Evolutionary conservation across 2,113 vertebrate species (phyloP), one percentile per base, ranked within the genome.

Genomic region (Eudyptes chrysolophus): DNA sequence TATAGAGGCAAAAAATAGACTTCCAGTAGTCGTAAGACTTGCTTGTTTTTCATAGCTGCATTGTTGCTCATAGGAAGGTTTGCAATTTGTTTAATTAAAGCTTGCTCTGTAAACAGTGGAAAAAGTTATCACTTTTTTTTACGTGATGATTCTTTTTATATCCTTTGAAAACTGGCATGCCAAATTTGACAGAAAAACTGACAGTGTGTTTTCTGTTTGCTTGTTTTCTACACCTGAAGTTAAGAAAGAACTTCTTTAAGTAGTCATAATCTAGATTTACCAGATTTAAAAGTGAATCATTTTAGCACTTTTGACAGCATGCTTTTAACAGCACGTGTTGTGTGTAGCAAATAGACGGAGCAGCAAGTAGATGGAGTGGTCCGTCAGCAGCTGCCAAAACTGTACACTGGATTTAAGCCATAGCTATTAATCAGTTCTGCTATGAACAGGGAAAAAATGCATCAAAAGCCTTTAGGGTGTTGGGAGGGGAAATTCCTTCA

Each of bases 361-460:
- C 78, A 93, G 94, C 57, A 84, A 96, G 65, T 55, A 87, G 72
- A 82, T 79, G 84, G 89, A 96, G 66, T 22, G 2, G 84, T 94
- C 77, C 19, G 4, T 92, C 81, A 80, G 70, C 81, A 95, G 89
- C 84, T 96, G 94, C 81, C 94, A 96, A 69, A 96, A 89, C 70
- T 40, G 40, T 83, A 61, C 19, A 5, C 13, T 96, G 95, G 94
- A 84, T 94, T 93, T 82, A 65, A 96, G 93, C 94, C 89, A 89
- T 36, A 70, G 62, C 81, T 92, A 89, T 96, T 97, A 91, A 95
- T 97, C 87, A 89, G 89, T 87, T 94, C 65, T 94, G 57, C 93
- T 87, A 58, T 54, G 70, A 92, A 79, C 74, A 58, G 87, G 66
- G 58, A 46, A 44, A 92, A 94, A 92, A 68, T 54, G 80, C 54